A percentile compares a stretch with the other conserved stretches of the same genome.
Evolutionary conservation across 2,797 vertebrate species (phyloP).

Genomic region (Otus scops): DNA sequence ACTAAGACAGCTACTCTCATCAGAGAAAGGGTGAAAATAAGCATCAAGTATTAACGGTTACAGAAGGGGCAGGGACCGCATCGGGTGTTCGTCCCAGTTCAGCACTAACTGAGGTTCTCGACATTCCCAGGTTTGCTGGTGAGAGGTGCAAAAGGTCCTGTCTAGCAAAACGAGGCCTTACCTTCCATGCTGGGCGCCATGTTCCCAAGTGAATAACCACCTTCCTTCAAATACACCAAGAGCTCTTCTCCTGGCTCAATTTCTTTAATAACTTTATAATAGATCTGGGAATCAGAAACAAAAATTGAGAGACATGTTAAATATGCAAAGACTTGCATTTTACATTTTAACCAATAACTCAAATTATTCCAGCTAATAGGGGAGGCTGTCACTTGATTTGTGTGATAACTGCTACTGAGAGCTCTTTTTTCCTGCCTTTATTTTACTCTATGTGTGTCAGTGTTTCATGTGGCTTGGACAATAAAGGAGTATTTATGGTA

Average conservation of each 20-base stretch:
- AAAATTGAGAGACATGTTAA: conserved; percentile 20
- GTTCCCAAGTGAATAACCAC: conserved; percentile 88
- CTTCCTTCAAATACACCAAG: conserved; percentile 94
- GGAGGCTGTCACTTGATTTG: background rate
- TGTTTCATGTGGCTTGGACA: background rate
- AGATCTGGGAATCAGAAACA: conserved; percentile 81
- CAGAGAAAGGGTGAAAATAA: background rate
- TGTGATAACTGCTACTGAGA: background rate
- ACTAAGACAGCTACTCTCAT: background rate
- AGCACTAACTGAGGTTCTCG: background rate
- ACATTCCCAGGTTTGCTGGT: background rate
- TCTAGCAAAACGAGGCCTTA: conserved; percentile 76
- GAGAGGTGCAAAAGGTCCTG: background rate
- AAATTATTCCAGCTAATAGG: background rate
- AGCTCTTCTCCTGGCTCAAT: conserved; percentile 96
- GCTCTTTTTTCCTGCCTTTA: background rate
- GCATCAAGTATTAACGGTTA: background rate
- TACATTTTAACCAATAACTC: background rate
- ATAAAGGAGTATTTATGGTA: background rate
- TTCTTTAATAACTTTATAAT: conserved; percentile 96
- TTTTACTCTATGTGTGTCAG: background rate
- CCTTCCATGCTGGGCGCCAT: conserved; percentile 94
- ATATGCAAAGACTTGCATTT: background rate
- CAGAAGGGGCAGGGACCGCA: background rate
- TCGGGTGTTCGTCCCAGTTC: background rate